Evolutionary conservation across 2,888 invertebrate species (phyloP), one percentile per base, ranked within the genome.

Genomic region (Watsonalla binaria): DNA sequence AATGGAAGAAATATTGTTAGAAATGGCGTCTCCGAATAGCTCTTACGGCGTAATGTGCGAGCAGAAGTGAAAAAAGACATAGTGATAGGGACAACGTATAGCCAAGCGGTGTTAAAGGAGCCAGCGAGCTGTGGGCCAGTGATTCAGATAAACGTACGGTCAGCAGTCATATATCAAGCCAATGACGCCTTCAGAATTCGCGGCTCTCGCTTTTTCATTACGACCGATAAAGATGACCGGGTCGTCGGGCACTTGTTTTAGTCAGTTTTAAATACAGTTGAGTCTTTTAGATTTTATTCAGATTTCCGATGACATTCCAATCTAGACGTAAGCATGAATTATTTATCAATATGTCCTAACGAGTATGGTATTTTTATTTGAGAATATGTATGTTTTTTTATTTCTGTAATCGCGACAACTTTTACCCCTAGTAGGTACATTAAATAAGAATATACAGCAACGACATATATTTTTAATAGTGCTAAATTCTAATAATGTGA

Each of bases 121-220:
- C 70, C 68, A 76, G 72, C 70, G 72, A 76, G 70, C 76, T 74
- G 76, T 75, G 76, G 76, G 67, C 72, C 76, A 78, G 76, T 82
- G 85, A 83, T 82, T 85, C 78, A 80, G 84, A 86, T 82, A 86
- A 88, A 80, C 78, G 82, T 72, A 76, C 63, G 82, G 84, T 86
- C 87, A 85, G 83, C 82, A 80, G 62, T 66, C 74, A 76, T 84
- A 84, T 82, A 83, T 85, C 85, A 85, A 74, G 64, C 62, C 70
- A 77, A 84, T 83, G 83, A 82, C 77, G 78, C 74, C 80, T 74
- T 70, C 68, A 69, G 76, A 73, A 75, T 76, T 70, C 66, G 73
- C 68, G 61, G 62, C 59, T 60, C 68, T 63, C 65, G 58, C 68
- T 78, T 76, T 80, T 80, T 76, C 73, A 70, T 70, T 68, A 66